Conservation (phyloP, 2,888 invertebrate species). For the Lithophane semibrunnea region DNA sequence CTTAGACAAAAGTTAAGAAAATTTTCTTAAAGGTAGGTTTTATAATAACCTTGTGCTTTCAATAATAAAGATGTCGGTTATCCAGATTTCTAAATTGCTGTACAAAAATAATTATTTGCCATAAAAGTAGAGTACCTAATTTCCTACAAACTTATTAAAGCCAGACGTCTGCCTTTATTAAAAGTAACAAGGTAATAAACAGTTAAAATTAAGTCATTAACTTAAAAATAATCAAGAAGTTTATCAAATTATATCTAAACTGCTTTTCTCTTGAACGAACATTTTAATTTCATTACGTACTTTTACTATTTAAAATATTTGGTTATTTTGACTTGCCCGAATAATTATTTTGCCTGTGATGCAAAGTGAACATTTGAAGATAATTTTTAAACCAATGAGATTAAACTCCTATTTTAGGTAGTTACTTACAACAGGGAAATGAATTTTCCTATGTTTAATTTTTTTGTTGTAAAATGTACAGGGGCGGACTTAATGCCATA, state of each 20-base stretch:
- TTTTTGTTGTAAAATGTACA: too few relatives aligned
- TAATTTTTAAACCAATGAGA: background rate
- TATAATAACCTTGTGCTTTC: background rate
- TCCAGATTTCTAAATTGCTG: background rate
- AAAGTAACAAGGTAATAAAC: slow-evolving; percentile 45
- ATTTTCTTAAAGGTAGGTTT: too few relatives aligned
- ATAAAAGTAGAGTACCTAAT: slow-evolving; percentile 24
- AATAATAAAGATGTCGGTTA: slow-evolving; percentile 18
- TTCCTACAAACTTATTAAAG: slow-evolving; percentile 35
- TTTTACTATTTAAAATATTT: background rate
- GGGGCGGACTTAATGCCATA: too few relatives aligned
- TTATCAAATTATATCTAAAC: slow-evolving; percentile 37
- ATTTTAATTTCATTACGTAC: background rate
- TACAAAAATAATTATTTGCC: slow-evolving; percentile 18
- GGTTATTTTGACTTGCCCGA: background rate
- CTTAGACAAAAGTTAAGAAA: background rate
- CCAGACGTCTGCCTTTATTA: slow-evolving; percentile 25
- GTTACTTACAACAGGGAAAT: background rate
- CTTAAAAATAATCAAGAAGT: slow-evolving; percentile 47
- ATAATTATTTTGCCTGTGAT: background rate
- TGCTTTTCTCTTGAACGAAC: slow-evolving; percentile 2
- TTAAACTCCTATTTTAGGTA: background rate
- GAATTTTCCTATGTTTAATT: too few relatives aligned
- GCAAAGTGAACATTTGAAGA: background rate
- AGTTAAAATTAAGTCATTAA: slow-evolving; percentile 40